These are phyloP conservation scores for Eupristina koningsbergeri DNA, from an alignment of 1,140 invertebrate genomes.

Conservation along the genomic window DNA sequence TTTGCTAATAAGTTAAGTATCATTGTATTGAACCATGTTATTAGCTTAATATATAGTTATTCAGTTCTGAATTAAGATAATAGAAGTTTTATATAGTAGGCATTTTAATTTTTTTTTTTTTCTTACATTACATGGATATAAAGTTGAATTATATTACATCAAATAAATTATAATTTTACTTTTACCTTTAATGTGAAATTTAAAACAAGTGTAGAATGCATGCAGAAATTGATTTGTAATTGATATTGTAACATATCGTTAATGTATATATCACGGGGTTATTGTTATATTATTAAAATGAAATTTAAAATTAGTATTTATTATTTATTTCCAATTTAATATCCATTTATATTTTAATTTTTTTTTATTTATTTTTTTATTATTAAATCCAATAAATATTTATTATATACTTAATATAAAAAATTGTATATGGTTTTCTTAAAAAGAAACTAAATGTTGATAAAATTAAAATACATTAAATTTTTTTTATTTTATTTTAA, in stretches of 20 bases:
- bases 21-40: background rate
- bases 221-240: conserved; percentile 46
- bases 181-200: conserved; percentile 14
- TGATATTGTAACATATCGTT: conserved; percentile 69
- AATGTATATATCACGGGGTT: conserved; percentile 69
- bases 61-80: background rate
- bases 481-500: background rate
- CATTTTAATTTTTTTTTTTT: conserved; percentile 20
- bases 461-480: no score
- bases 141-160: background rate
- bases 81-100: conserved; percentile 24
- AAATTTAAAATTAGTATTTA: conserved; percentile 55
- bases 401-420: no score
- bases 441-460: no score
- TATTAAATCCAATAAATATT: no score
- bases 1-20: conserved; percentile 1
- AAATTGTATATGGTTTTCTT: no score
- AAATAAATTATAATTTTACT: conserved; percentile 29
- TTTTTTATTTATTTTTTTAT: no score
- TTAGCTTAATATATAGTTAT: conserved; percentile 8
- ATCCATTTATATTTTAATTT: no score
- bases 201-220: conserved; percentile 40
- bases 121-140: conserved; percentile 17
- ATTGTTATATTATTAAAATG: conserved; percentile 70
- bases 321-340: background rate